phyloP scores from a whole-genome alignment of 2,797 vertebrate species.

The Poeciliopsis gracilis region DNA sequence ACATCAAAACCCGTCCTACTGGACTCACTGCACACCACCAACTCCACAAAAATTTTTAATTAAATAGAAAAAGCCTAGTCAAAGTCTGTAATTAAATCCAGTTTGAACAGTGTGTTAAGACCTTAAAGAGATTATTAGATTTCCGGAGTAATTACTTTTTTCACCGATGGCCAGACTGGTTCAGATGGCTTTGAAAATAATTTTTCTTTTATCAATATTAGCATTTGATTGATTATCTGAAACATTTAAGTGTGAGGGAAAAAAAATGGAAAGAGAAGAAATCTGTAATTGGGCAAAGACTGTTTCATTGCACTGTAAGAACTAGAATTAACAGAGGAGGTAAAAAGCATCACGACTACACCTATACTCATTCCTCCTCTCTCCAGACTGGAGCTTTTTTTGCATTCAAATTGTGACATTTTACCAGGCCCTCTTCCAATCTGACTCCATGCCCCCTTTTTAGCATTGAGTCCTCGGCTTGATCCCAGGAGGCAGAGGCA shows the following conservation, averaged over 20 bases:
- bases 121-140: background rate
- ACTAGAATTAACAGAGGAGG: background rate
- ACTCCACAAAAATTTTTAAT: background rate
- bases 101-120: background rate
- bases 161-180: background rate
- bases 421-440: slow-evolving; percentile 37
- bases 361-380: background rate
- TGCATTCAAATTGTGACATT: slow-evolving; percentile 37
- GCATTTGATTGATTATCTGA: background rate
- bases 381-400: background rate
- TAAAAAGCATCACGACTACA: background rate
- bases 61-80: background rate
- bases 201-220: background rate
- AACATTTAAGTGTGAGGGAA: background rate
- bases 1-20: background rate
- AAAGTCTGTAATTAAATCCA: background rate
- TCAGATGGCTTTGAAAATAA: background rate
- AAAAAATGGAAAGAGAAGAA: background rate
- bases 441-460: slow-evolving; percentile 31
- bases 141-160: background rate
- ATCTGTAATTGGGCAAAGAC: background rate
- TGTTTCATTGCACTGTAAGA: background rate
- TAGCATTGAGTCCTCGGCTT: slow-evolving; percentile 42
- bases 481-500: slow-evolving; percentile 19
- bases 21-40: background rate